Conservation (phyloP, 2,797 vertebrate genomes). For the Karalla daura region DNA sequence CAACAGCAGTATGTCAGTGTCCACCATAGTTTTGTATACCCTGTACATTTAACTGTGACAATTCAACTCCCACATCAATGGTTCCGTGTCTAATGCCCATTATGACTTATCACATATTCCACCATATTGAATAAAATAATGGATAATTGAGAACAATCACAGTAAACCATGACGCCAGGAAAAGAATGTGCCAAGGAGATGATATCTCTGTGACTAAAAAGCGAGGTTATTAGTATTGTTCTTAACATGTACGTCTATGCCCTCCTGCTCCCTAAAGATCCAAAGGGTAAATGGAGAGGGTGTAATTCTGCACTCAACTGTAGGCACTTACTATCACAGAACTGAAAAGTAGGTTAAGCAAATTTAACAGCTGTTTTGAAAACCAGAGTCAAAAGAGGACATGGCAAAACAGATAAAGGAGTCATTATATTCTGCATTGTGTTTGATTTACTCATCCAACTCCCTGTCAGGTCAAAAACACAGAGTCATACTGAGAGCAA, state of each 20-base stretch:
- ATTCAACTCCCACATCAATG: not conserved
- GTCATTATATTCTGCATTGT: conserved; percentile 4
- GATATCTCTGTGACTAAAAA: not conserved
- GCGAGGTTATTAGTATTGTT: not conserved
- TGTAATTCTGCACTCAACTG: conserved; percentile 12
- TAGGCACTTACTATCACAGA: conserved; percentile 1
- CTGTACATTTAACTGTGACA: not conserved
- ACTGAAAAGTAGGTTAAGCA: conserved; percentile 54
- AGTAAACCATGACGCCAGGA: not conserved
- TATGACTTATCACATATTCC: not conserved
- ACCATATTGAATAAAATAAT: not conserved
- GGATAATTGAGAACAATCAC: not conserved
- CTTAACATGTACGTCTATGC: not conserved
- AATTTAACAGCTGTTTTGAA: conserved; percentile 37
- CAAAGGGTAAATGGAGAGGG: not conserved
- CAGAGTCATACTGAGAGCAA: conserved; percentile 6
- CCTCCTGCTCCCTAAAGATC: not conserved
- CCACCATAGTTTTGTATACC: not conserved
- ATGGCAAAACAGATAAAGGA: conserved; percentile 22
- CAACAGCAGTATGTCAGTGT: no score
- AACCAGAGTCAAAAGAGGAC: conserved; percentile 38
- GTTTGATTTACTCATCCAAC: conserved; percentile 19
- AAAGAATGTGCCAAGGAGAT: not conserved
- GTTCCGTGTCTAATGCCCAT: not conserved
- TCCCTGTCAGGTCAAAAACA: conserved; percentile 10